Percentiles rank a stretch among this genome's conserved stretches.
Conservation (phyloP, 2,797 vertebrate genomes). For the Pristis pectinata region DNA sequence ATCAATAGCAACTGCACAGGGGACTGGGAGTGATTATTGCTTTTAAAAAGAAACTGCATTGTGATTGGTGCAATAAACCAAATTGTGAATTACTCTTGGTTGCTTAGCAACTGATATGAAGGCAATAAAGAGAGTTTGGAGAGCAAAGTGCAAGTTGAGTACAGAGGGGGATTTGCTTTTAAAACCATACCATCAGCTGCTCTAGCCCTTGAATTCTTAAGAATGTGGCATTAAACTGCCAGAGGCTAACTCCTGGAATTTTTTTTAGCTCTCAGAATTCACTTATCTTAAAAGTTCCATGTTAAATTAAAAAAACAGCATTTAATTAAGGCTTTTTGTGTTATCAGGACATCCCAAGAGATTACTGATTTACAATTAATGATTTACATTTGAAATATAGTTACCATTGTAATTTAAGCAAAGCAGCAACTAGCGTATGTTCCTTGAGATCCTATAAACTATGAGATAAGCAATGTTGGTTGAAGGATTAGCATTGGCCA, state of each 20-base stretch:
- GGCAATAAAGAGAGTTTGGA: constrained; percentile 1
- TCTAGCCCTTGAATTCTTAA: not conserved
- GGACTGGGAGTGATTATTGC: not conserved
- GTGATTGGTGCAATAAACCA: constrained; percentile 16
- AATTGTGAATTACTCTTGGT: constrained; percentile 10
- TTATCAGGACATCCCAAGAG: not conserved
- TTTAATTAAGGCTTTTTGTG: not conserved
- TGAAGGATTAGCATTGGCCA: not conserved
- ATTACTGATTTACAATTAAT: not conserved
- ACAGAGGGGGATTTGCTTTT: not conserved
- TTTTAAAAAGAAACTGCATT: not conserved
- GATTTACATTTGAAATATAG: not conserved
- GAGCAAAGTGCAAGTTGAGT: not conserved
- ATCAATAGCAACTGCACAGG: not conserved
- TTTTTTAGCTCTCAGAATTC: not conserved
- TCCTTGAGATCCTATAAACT: not conserved
- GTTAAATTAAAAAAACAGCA: not conserved
- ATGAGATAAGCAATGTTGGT: not conserved
- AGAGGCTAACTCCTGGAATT: not conserved
- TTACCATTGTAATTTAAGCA: not conserved
- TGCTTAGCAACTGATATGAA: constrained; percentile 13
- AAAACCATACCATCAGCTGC: not conserved
- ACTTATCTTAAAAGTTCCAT: not conserved
- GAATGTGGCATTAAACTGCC: not conserved
- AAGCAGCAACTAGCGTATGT: not conserved